Evolutionary conservation across 1,140 invertebrate genomes (phyloP), one percentile per base, ranked within the genome.

Genomic region (Lerema accius): DNA sequence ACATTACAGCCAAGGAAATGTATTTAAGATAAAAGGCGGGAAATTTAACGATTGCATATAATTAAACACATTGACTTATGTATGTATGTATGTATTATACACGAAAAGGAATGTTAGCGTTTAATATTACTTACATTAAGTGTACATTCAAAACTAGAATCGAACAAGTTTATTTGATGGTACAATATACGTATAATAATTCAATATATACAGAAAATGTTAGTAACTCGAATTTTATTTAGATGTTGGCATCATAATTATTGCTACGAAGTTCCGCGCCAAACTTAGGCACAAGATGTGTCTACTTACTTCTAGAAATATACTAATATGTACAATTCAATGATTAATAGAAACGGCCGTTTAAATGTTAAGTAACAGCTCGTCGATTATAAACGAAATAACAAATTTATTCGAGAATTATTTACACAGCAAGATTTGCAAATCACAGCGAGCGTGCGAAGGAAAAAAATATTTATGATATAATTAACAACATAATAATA

Each of bases 211-310:
- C 82, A 86, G 64, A 83, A 73, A 78, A 68, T 70, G 72, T 78
- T 78, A 81, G 70, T 80, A 78, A 80, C 69, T 75, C 74, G 72
- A 73, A 73, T 78, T 80, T 76, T 66, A 86, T 70, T 84, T 84
- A 83, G 78, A 82, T 71, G 78, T 90, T 89, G 84, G 86, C 87
- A 89, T 90, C 82, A 77, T 78, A 77, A 83, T 90, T 90, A 90
- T 90, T 90, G 85, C 87, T 89, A 90, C 67, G 62, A 82, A 80
- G 73, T 80, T 59, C 80, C 80, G 78, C 76, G 73, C 79, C 84
- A 74, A 86, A 81, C 73, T 83, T 86, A 90, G 84, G 80, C 88
- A 85, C 87, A 83, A 87, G 76, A 81, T 85, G 85, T 82, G 82
- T 80, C 87, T 90, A 90, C 85, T 89, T 90, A 90, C 7, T 58